Evolutionary conservation across 2,113 vertebrate genomes (phyloP).

Genomic region (Galeopterus variegatus): DNA sequence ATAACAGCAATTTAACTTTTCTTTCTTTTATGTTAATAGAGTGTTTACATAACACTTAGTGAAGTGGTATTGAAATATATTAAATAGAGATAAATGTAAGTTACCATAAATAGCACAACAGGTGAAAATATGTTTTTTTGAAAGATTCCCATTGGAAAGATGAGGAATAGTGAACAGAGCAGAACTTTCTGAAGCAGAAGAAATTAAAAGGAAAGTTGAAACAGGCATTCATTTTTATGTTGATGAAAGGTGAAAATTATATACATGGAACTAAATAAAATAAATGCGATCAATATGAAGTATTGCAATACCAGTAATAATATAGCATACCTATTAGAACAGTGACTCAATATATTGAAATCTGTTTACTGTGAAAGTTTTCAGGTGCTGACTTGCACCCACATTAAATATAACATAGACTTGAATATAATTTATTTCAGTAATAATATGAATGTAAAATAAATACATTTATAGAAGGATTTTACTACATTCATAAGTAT

Average conservation of each 20-base stretch:
- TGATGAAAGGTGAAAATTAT: constrained; percentile 49
- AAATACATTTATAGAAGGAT: constrained; percentile 12
- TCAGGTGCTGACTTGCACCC: neutral
- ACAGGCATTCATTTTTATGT: constrained; percentile 51
- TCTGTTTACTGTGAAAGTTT: constrained; percentile 15
- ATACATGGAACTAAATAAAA: constrained; percentile 58
- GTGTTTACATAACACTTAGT: constrained; percentile 52
- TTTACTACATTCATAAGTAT: constrained; percentile 41
- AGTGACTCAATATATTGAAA: constrained; percentile 47
- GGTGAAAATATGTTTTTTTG: neutral
- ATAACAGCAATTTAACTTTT: constrained; percentile 49
- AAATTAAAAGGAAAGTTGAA: constrained; percentile 65
- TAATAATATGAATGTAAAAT: constrained; percentile 21
- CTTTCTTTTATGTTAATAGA: constrained; percentile 56
- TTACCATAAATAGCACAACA: constrained; percentile 24
- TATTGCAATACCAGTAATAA: neutral
- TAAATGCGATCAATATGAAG: constrained; percentile 5
- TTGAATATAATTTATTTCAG: constrained; percentile 48
- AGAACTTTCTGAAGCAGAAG: constrained; percentile 52
- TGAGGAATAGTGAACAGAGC: neutral
- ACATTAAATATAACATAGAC: neutral
- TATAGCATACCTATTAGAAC: constrained; percentile 18
- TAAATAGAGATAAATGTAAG: neutral
- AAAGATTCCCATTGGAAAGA: neutral
- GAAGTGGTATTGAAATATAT: constrained; percentile 48